Evolutionary conservation across 2,113 vertebrate genomes (phyloP), one percentile per base, ranked within the genome.

Genomic region (Empidonax alnorum): DNA sequence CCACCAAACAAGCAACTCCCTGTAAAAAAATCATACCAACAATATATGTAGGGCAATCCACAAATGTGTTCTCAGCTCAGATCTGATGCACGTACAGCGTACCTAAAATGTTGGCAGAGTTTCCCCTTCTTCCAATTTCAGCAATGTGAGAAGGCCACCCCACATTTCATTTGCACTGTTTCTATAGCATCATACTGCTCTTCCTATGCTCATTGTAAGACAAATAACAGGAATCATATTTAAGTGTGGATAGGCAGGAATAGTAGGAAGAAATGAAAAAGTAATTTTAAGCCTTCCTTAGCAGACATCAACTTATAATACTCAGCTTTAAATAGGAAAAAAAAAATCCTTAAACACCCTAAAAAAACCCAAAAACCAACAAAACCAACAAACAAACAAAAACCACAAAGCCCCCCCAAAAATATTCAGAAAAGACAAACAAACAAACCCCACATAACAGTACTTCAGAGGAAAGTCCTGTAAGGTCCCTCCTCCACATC

Each of bases 71-170:
- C 73, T 84, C 31, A 27, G 3, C 18, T 63, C 72, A 42, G 37
- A 35, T 42, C 6, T 33, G 35, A 55, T 9, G 20, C 33, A 50
- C 35, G 44, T 28, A 12, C 5, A 49, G 50, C 0, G 1, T 14
- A 30, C 67, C 41, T 22, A 28, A 18, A 35, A 63, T 3, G 1
- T 1, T 42, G 47, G 61, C 65, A 87, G 33, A 74, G 7, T 18
- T 62, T 41, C 28, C 15, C 4, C 27, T 65, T n/a, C 86, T 47
- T n/a, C 47, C 25, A 12, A 3, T 7, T 47, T 14, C 49, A 56
- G 59, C 17, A 19, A 24, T 0, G 5, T 37, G 74, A 47, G 49
- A 68, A 3, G 1, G 71, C 21, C 62, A 35, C 27, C 21, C 66
- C 28, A 46, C 42, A 25, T 56, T 63, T 68, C 56, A 67, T 33